Base-by-base conservation (phyloP, 2,797 vertebrate species). In the Pagetopsis macropterus region DNA sequence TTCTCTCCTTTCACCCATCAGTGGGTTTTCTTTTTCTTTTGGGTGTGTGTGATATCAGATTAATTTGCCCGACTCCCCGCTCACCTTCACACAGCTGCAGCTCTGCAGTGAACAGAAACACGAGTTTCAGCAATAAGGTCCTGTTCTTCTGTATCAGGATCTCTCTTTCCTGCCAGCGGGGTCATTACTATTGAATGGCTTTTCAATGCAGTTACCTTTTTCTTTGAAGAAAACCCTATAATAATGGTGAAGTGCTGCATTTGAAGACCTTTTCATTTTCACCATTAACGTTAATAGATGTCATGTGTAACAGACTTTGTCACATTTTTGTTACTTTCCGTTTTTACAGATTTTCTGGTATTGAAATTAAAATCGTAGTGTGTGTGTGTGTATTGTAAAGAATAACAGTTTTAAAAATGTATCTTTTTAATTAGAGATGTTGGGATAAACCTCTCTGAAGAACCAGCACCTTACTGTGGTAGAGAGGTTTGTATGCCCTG, bases 1-100 rank as follows among this genome's bases (percentile, higher is more conserved):
- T 79, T 83, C 88, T 90, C 85, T 91, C 83, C 91, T 92, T 92
- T 92, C 87, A 92, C 82, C 83, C 89, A 86, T 88, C 87, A 76
- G 55, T 87, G 72, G 74, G 40, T 87, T 87, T 82, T 82, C 72
- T 73, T 76, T 2, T 50, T 45, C 9, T 1, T 65, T 2, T 31
- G 55, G 13, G 19, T 14, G 50, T 56, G 50, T 68, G 69, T 40
- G 70, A 52, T 58, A 73, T 65, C 68, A 56, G 72, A 82, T 68
- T 72, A 57, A 65, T 75, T 66, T 1, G 14, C 52, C 55, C 27
- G 69, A 70, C 79, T 75, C 67, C 17, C 57, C 75, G 83, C 81
- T 83, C 74, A 79, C 72, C 78, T 78, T 78, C 72, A 62, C 71
- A 81, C 65, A 40, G 73, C 69, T 77, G 55, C 76, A 75, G 57